Base-by-base conservation (phyloP, 2,797 vertebrate species). In the Labeo calbasu region DNA sequence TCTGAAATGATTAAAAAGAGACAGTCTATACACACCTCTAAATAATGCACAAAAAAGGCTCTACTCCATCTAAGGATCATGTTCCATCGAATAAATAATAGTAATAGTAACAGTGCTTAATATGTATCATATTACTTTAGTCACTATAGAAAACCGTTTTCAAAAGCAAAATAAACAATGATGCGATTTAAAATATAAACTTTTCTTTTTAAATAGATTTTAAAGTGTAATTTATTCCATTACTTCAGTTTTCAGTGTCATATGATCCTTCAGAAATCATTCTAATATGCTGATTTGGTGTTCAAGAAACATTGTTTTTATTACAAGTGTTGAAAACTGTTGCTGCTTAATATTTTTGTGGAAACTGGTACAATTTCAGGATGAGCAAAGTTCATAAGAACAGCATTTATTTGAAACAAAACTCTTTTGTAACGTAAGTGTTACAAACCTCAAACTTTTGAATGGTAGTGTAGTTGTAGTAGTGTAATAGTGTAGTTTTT, bases 1-100 rank as follows among this genome's bases (percentile, higher is more conserved):
- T 96, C 98, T 99, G 75, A 11, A 89, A 86, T 28, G 11, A 71
- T 25, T 19, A 46, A 68, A 12, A n/a, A 72, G 0, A 72, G 0
- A 32, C 19, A 59, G 43, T 43, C 8, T 46, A 76, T 21, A 59
- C 10, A 57, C 11, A n/a, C 11, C 10, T 14, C 23, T 32, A 63
- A 28, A 28, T 28, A 28, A 76, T 13, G 15, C 12, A 28, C 5
- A 43, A 25, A 1, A 28, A 28, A 28, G 2, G 28, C 2, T 28
- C 28, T 28, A 28, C 28, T 28, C 28, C 28, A 28, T 28, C 28
- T 28, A 28, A 28, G 2, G 0, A 71, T 25, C 13, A 15, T 21
- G 25, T 15, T 36, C 2, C 63, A 19, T 36, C 9, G 3, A 66
- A 43, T 11, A 48, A 48, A 46, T 25, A n/a, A n/a, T n/a, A n/a